Evolutionary conservation across 2,888 invertebrate genomes (phyloP), one percentile per base, ranked within the genome.

Genomic region (Lathronympha strigana): DNA sequence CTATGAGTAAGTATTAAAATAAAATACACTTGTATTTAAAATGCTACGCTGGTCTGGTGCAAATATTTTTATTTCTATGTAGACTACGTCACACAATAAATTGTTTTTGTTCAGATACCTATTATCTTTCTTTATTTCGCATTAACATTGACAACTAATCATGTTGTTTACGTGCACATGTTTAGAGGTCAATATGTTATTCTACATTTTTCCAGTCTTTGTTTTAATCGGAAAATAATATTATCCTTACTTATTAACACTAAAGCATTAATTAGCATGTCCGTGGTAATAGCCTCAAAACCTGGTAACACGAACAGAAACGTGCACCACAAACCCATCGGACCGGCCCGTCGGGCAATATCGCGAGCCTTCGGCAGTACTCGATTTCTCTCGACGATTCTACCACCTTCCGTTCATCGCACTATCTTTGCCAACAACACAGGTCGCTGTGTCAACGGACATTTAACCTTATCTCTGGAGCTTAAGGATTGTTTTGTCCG

Each of bases 351-450:
- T 63, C 63, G 55, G 51, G 17, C 38, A 21, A 38, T 58, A 63
- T 68, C 69, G 72, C 9, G 63, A 58, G 57, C 21, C 40, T n/a
- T 69, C 72, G 70, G 66, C 23, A 28, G 43, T 28, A 13, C 40
- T 67, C 67, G 70, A 61, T 47, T 43, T 43, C 67, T 70, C 72
- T 72, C 68, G 71, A 69, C 53, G 55, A n/a, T 72, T 72, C 71
- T 36, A 66, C 51, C 11, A 28, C 38, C 21, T 60, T 45, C 47
- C 49, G 61, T 54, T 49, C 53, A 60, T n/a, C 31, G 53, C 60
- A 61, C 66, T 61, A 54, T 54, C 47, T 49, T 19, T 11, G 47
- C 58, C 45, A 38, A 60, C 53, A 19, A 15, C 9, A 8, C 9
- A 13, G 21, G 28, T 23, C 28, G 45, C 36, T 60, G 21, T 36